Conservation (phyloP, 2,113 vertebrate species). For the Microtus richardsoni region DNA sequence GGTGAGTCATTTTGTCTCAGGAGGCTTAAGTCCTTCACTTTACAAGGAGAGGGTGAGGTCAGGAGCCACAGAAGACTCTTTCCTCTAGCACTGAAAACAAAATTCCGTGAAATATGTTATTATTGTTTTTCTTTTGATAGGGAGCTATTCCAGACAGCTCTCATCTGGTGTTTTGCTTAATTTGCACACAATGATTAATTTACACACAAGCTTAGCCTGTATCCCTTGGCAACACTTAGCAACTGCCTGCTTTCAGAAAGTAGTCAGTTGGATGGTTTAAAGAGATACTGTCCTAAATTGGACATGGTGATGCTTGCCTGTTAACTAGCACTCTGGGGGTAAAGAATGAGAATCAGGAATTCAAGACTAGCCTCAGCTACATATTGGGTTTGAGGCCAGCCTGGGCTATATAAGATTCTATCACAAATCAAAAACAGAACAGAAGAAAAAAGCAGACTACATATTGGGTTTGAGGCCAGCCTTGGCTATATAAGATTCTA, state of each 20-base stretch:
- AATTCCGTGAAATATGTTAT: conserved; percentile 20
- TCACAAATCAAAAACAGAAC: background rate
- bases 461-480: background rate
- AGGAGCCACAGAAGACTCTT: background rate
- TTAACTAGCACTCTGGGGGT: background rate
- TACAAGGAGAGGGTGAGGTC: background rate
- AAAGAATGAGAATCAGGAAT: background rate
- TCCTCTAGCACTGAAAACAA: background rate
- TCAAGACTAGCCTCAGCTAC: background rate
- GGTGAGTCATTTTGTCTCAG: background rate
- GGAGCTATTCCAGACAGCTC: conserved; percentile 73
- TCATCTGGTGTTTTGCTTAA: conserved; percentile 79
- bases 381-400: background rate
- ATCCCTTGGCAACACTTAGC: conserved; percentile 74
- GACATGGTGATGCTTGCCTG: background rate
- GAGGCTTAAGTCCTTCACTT: background rate
- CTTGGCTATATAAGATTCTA: background rate
- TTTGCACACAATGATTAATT: conserved; percentile 80
- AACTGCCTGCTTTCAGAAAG: conserved; percentile 40
- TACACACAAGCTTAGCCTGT: conserved; percentile 61
- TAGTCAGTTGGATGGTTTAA: conserved; percentile 47
- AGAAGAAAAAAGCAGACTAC: background rate
- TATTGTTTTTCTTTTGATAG: conserved; percentile 51
- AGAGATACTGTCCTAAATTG: background rate
- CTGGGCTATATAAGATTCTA: background rate